Base-by-base conservation (phyloP, 2,113 vertebrate genomes). In the Phylloscopus trochilus region DNA sequence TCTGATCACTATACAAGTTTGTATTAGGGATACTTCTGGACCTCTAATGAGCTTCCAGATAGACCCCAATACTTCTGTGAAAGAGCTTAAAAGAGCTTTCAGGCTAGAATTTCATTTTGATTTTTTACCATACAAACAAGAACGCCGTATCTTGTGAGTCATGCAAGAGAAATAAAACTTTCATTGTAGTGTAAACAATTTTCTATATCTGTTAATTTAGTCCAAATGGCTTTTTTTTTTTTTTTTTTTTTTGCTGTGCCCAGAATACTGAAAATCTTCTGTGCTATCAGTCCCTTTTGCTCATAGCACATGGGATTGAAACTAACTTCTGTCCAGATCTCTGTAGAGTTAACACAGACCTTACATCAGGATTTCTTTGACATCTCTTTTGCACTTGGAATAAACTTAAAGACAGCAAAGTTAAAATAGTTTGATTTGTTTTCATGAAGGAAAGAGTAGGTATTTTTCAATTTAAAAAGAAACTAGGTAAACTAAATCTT, bases 201-300 rank as follows among this genome's bases (percentile, higher is more conserved):
- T 81, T 82, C 77, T 87, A 56, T 44, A 56, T 81, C 52, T 87
- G 73, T 91, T 94, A 93, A 77, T 93, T 93, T 78, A 72, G 39
- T 24, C 43, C 27, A 83, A 90, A 87, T 26, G 23, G 7, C 8
- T 87, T 94, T 94, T 81, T 39, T 81, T 68, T 41, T 92, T 39
- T 81, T 68, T 41, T 87, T 94, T 94, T 81, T 39, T 81, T 68
- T 41, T 92, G 31, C 8, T 93, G 41, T 64, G n/a, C 41, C 18
- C 16, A 56, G 80, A 79, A 82, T 75, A 91, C 27, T 68, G 47
- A 84, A 92, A 92, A 90, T 64, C 39, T 37, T 81, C 53, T 31
- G 20, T 53, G 11, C 6, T 62, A 28, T 59, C 47, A 62, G 8
- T 41, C 16, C 56, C n/a, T 28, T 67, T 82, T 68, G 30, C 26